Conservation (phyloP, 2,113 vertebrate genomes). For the Meles meles region DNA sequence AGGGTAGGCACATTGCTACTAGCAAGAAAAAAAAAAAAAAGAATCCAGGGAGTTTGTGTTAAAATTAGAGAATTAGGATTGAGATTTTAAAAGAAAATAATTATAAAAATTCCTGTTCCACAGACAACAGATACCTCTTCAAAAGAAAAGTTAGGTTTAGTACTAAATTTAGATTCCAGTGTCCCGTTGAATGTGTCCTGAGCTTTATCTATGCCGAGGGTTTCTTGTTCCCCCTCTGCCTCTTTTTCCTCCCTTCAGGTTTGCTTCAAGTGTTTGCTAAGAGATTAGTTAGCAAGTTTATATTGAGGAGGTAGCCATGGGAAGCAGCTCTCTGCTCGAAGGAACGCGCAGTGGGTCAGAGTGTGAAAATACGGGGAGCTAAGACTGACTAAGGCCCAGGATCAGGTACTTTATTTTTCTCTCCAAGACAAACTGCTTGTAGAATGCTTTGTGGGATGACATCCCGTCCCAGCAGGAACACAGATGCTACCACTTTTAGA, state of each 20-base stretch:
- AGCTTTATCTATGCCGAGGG: slow-evolving; percentile 57
- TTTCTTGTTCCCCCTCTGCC: slow-evolving; percentile 33
- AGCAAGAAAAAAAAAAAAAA: slow-evolving; percentile 24
- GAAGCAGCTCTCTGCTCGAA: slow-evolving; percentile 83
- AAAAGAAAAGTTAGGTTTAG: slow-evolving; percentile 48
- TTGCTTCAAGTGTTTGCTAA: slow-evolving; percentile 90
- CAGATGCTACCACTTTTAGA: slow-evolving; percentile 80
- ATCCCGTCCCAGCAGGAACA: slow-evolving; percentile 79
- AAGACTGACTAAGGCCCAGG: slow-evolving; percentile 78
- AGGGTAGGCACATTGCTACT: background rate
- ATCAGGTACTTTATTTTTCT: slow-evolving; percentile 91
- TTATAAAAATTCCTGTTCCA: slow-evolving; percentile 59
- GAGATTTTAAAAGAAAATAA: slow-evolving; percentile 54
- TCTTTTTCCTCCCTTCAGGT: slow-evolving; percentile 84
- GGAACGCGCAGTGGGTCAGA: slow-evolving; percentile 89
- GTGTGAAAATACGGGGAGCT: slow-evolving; percentile 79
- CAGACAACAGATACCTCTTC: slow-evolving; percentile 47
- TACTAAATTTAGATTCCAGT: slow-evolving; percentile 61
- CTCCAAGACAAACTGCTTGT: slow-evolving; percentile 83
- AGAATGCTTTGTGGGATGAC: slow-evolving; percentile 87
- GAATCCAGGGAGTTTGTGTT: slow-evolving; percentile 49
- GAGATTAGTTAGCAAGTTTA: slow-evolving; percentile 91
- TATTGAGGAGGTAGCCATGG: slow-evolving; percentile 90
- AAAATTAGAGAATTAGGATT: slow-evolving; percentile 56
- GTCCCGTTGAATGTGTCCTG: slow-evolving; percentile 19